Evolutionary conservation across 2,113 vertebrate species (phyloP).

Genomic region (Brachirus orientalis): DNA sequence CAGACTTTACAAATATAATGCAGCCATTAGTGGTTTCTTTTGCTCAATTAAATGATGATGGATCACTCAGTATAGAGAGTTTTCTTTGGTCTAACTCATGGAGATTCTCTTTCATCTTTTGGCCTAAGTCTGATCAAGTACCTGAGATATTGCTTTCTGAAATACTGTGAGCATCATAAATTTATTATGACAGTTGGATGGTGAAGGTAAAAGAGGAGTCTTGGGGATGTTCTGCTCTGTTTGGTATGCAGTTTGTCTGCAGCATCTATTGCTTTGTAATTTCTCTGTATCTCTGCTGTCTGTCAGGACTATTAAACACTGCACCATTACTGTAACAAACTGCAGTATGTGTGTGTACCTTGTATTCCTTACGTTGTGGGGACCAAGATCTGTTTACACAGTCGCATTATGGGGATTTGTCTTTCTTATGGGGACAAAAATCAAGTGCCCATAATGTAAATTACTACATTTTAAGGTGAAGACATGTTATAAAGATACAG

Average conservation of each 20-base stretch:
- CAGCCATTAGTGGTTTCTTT: too few relatives aligned
- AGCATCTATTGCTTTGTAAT: conserved; percentile 26
- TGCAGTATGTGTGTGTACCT: conserved; percentile 15
- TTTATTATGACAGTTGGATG: conserved; percentile 24
- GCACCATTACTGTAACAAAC: conserved; percentile 31
- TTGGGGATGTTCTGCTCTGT: conserved; percentile 19
- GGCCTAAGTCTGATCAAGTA: conserved; percentile 16
- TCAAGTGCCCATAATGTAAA: too few relatives aligned
- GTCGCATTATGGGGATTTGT: too few relatives aligned
- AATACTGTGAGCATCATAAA: conserved; percentile 31
- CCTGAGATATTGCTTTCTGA: conserved; percentile 31
- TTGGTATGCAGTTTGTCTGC: conserved; percentile 30
- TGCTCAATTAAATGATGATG: too few relatives aligned
- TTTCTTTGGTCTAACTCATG: neutral
- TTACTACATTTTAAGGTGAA: too few relatives aligned
- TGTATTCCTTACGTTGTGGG: too few relatives aligned
- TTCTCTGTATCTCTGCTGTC: conserved; percentile 18
- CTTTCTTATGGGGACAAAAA: too few relatives aligned
- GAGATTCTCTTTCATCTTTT: neutral
- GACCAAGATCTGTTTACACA: too few relatives aligned
- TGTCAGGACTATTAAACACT: conserved; percentile 31
- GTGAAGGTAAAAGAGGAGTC: conserved; percentile 15
- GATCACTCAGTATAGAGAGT: neutral
- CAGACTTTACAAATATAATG: too few relatives aligned
- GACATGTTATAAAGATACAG: too few relatives aligned